Percentiles rank a stretch among this genome's conserved stretches.
These are phyloP conservation scores for Gasteruption jaculator DNA, from an alignment of 2,888 invertebrate genomes.

Conservation along the genomic window DNA sequence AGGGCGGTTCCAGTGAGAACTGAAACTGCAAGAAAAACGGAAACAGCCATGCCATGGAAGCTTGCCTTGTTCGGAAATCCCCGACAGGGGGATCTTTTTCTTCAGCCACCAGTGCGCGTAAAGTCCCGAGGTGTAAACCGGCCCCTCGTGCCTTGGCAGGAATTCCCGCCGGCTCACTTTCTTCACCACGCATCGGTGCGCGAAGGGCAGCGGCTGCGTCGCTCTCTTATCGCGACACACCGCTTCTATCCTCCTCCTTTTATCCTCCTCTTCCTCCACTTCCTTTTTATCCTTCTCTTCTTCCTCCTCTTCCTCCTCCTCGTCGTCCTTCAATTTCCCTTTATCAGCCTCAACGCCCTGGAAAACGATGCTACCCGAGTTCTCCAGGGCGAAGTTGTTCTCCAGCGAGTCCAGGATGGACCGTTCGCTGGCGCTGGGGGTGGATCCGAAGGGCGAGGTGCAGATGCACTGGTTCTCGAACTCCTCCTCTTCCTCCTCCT, in stretches of 20 bases:
- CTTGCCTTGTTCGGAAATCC: slow-evolving; percentile 47
- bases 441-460: slow-evolving; percentile 70
- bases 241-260: slow-evolving; percentile 9
- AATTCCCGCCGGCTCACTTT: slow-evolving; percentile 28
- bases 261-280: slow-evolving; percentile 9
- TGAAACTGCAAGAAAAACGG: slow-evolving; percentile 22
- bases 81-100: slow-evolving; percentile 54
- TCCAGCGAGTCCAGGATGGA: slow-evolving; percentile 57
- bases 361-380: neutral
- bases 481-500: slow-evolving; percentile 50
- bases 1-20: slow-evolving; percentile 1
- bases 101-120: slow-evolving; percentile 94
- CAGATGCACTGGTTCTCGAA: slow-evolving; percentile 70
- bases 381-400: too few relatives aligned
- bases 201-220: slow-evolving; percentile 36
- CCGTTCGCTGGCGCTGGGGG: slow-evolving; percentile 64
- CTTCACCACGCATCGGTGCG: slow-evolving; percentile 25
- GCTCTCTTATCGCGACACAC: slow-evolving; percentile 20
- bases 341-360: slow-evolving; percentile 14
- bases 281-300: slow-evolving; percentile 10
- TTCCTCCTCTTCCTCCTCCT: slow-evolving; percentile 8
- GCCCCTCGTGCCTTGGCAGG: slow-evolving; percentile 44
- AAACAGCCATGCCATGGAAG: slow-evolving; percentile 52
- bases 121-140: slow-evolving; percentile 75
- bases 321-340: slow-evolving; percentile 10